phyloP scores from a whole-genome alignment of 2,888 invertebrate genomes.

The Amphimallon solstitiale region DNA sequence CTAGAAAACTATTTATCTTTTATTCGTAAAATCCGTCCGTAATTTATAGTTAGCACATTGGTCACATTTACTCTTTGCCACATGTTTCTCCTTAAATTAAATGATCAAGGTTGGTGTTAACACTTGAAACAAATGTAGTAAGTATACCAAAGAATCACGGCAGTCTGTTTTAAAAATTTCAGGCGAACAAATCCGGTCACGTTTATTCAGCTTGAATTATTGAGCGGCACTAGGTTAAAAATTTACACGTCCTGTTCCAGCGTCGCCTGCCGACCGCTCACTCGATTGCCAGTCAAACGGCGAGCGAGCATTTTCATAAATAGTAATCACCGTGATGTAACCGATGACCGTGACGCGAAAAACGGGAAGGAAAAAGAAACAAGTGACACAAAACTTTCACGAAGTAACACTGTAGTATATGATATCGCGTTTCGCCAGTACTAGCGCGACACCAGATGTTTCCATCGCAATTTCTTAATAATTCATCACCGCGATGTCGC shows the following conservation, averaged over 20 bases:
- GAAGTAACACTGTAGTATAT: constrained; percentile 9
- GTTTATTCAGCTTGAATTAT: constrained; percentile 28
- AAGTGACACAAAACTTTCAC: background rate
- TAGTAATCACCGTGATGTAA: constrained; percentile 39
- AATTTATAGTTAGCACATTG: too few relatives aligned
- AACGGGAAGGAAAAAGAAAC: constrained; percentile 7
- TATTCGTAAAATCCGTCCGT: too few relatives aligned
- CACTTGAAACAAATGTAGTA: background rate
- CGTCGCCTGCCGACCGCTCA: constrained; percentile 2
- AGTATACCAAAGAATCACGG: constrained; percentile 8
- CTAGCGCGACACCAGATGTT: constrained; percentile 21
- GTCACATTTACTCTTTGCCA: too few relatives aligned
- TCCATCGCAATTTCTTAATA: constrained; percentile 25
- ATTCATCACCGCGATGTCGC: constrained; percentile 9
- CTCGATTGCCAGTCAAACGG: constrained; percentile 25
- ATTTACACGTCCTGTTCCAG: constrained; percentile 9
- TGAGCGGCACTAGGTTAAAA: constrained; percentile 16
- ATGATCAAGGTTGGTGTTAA: too few relatives aligned
- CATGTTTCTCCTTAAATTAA: too few relatives aligned
- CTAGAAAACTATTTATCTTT: too few relatives aligned
- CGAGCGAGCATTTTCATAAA: constrained; percentile 37
- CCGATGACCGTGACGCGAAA: constrained; percentile 19
- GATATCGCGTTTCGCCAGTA: constrained; percentile 4
- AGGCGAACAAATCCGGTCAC: constrained; percentile 24
- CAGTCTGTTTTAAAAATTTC: constrained; percentile 12